Conservation (phyloP, 2,888 invertebrate species). For the Xanthia icteritia region DNA sequence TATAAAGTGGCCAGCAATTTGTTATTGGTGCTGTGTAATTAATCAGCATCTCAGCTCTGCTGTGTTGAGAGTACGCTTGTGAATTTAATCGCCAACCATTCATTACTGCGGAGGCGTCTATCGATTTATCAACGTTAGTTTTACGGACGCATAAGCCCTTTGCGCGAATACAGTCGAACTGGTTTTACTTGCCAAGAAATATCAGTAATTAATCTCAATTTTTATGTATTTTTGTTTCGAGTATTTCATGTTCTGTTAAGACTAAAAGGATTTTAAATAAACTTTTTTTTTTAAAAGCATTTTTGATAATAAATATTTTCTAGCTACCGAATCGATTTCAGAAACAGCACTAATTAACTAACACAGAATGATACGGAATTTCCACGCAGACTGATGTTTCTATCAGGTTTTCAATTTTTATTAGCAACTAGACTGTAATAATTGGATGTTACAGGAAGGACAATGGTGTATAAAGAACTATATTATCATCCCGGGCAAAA, state of each 20-base stretch:
- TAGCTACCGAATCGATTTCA: not conserved
- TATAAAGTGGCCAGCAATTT: conserved; percentile 68
- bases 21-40: conserved; percentile 69
- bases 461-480: conserved; percentile 44
- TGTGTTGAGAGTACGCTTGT: conserved; percentile 62
- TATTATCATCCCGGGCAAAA: conserved; percentile 48
- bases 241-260: conserved; percentile 10
- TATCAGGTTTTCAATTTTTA: conserved; percentile 14
- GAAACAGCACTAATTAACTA: not conserved
- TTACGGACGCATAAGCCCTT: conserved; percentile 44
- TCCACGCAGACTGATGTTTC: not conserved
- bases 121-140: conserved; percentile 63
- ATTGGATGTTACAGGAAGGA: conserved; percentile 38
- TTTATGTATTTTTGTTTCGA: conserved; percentile 39
- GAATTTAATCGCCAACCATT: conserved; percentile 63
- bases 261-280: conserved; percentile 25
- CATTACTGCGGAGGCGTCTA: conserved; percentile 47
- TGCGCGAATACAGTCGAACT: conserved; percentile 26
- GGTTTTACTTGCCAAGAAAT: conserved; percentile 51
- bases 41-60: conserved; percentile 66
- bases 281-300: not conserved
- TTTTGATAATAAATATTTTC: conserved; percentile 4
- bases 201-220: conserved; percentile 54
- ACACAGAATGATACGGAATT: not conserved
- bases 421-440: conserved; percentile 8